Conservation (phyloP, 2,888 invertebrate genomes). For the Elmis aenea region DNA sequence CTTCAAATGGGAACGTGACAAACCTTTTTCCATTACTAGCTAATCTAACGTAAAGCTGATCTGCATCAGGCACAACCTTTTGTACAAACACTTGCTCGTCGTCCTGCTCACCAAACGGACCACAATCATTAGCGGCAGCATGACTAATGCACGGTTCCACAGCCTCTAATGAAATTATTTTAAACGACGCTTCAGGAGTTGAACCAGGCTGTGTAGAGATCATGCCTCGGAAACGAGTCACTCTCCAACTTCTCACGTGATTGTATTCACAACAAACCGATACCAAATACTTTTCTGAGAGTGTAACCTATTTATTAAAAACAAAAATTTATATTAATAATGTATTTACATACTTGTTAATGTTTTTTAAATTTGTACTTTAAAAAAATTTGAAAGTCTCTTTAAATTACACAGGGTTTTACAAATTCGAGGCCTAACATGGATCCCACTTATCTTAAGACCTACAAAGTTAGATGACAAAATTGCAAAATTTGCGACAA, state of each 20-base stretch:
- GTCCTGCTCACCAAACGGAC: constrained; percentile 96
- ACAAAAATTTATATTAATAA: neutral
- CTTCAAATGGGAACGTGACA: too few species aligned
- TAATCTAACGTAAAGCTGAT: constrained; percentile 87
- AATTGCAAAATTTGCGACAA: too few species aligned
- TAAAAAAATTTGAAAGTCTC: too few species aligned
- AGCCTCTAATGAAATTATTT: constrained; percentile 78
- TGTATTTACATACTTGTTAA: too few species aligned
- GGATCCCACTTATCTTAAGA: too few species aligned
- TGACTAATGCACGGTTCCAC: constrained; percentile 62
- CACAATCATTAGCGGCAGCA: constrained; percentile 63
- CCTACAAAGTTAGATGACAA: too few species aligned
- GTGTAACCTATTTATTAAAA: constrained; percentile 61
- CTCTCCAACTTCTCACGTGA: constrained; percentile 95
- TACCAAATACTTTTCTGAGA: constrained; percentile 92
- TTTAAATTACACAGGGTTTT: too few species aligned
- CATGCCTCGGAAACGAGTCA: constrained; percentile 96
- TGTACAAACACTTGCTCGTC: constrained; percentile 98
- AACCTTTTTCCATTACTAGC: constrained; percentile 93
- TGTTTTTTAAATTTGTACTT: too few species aligned
- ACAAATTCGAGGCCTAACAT: too few species aligned
- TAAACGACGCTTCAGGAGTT: constrained; percentile 95
- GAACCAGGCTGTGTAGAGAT: constrained; percentile 98
- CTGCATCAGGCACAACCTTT: constrained; percentile 95
- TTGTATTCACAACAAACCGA: constrained; percentile 97